Evolutionary conservation across 2,113 vertebrate genomes (phyloP), one percentile per base, ranked within the genome.

Genomic region (Daubentonia madagascariensis): DNA sequence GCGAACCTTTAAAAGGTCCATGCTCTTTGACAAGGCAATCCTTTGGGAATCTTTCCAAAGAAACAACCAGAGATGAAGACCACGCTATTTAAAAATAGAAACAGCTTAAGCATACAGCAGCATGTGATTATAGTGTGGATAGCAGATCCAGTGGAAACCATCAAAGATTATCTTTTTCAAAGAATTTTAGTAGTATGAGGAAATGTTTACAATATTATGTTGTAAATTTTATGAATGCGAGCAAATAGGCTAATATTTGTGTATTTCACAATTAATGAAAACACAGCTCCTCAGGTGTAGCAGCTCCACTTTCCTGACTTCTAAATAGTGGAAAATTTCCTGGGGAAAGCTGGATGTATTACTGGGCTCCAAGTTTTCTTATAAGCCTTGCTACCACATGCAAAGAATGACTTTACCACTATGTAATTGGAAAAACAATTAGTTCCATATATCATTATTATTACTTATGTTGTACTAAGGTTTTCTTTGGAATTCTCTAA

Each of bases 401-500:
- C 7, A 63, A 90, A 84, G 45, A 96, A 89, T 48, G 65, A 96
- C 78, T 84, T 91, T 45, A 25, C 70, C 88, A 54, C 67, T 28
- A 85, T 85, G 35, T 67, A 85, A 86, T 22, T 89, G 13, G 12
- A 30, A 54, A 83, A 92, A 52, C 30, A 32, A 70, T 86, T 73
- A 67, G 48, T 45, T 89, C 70, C 30, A 28, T 3, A 67, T 9
- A 10, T 86, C 14, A 50, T 79, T 94, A 75, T 91, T 86, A 37
- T 89, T 81, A 67, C 57, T 73, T 54, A 73, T 11, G 32, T 52
- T 80, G n/a, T 50, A 63, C n/a, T 73, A 59, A 9, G 12, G 54
- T 48, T 87, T 80, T 84, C 54, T 85, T 72, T 86, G 81, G 67
- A 89, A 75, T 72, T 95, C 75, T 94, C 73, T 79, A 70, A 52